Conservation (phyloP, 2,888 invertebrate genomes). For the Aspidiotus rigidus region DNA sequence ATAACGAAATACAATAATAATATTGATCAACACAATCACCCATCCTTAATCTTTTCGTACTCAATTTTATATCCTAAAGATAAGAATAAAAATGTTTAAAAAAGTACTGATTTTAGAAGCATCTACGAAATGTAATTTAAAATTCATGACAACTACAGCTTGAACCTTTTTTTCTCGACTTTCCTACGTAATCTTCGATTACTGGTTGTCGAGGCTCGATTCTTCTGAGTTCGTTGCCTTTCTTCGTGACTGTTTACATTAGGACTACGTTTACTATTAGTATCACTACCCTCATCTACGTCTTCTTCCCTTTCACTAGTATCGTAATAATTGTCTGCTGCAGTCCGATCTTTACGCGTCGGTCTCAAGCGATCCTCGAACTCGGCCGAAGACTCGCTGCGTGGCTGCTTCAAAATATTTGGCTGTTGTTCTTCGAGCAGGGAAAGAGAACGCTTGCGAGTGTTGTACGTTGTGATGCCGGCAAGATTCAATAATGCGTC, state of each 20-base stretch:
- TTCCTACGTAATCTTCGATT: slow-evolving; percentile 19
- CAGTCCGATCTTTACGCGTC: slow-evolving; percentile 9
- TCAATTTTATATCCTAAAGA: background rate
- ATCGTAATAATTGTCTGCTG: slow-evolving; percentile 20
- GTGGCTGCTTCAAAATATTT: slow-evolving; percentile 1
- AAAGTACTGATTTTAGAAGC: slow-evolving; percentile 3
- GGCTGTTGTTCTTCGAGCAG: slow-evolving; percentile 13
- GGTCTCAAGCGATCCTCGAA: background rate
- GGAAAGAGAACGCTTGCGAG: slow-evolving; percentile 26
- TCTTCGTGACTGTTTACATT: background rate
- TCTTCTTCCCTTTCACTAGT: slow-evolving; percentile 15
- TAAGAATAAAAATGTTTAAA: background rate
- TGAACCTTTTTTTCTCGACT: slow-evolving; percentile 18
- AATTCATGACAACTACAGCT: slow-evolving; percentile 8
- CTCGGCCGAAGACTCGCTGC: slow-evolving; percentile 5
- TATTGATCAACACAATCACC: background rate
- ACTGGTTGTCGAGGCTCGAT: slow-evolving; percentile 18
- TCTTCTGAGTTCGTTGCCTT: background rate
- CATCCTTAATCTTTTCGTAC: background rate
- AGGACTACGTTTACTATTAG: slow-evolving; percentile 5
- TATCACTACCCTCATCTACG: slow-evolving; percentile 16
- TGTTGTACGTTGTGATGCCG: slow-evolving; percentile 45
- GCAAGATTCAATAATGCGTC: slow-evolving; percentile 69
- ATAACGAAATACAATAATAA: background rate
- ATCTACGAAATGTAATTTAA: background rate